Evolutionary conservation across 37 sponge, comb jelly and placozoan genomes (phyloP).

Genomic region (Dysidea cf. avara): DNA sequence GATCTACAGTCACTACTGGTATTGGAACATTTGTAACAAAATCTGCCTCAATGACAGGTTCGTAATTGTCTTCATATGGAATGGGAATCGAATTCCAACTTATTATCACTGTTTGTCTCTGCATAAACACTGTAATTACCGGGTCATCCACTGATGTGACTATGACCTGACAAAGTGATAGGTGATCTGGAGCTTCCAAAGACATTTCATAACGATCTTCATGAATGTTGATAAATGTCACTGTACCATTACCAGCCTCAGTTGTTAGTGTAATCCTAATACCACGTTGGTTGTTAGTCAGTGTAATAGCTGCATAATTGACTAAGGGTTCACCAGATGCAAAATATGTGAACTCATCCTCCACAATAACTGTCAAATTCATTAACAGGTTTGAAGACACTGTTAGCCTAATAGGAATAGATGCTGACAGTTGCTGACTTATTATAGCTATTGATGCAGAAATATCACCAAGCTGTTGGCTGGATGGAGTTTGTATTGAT

Average conservation of each 20-base stretch:
- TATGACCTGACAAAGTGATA: too few species aligned
- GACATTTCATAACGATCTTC: too few species aligned
- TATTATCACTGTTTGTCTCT: conserved; percentile 35
- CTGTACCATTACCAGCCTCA: too few species aligned
- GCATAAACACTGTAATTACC: conserved; percentile 19
- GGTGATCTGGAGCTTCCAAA: conserved; percentile 25
- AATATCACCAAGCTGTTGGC: conserved; percentile 19
- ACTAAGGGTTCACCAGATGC: conserved; percentile 33
- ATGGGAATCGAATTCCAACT: conserved; percentile 27
- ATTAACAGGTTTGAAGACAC: too few species aligned
- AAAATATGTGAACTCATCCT: too few species aligned
- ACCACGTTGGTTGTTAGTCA: too few species aligned
- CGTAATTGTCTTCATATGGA: conserved; percentile 31
- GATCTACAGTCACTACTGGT: conserved; percentile 41
- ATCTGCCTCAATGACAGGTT: conserved; percentile 26
- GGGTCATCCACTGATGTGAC: too few species aligned
- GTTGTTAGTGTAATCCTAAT: too few species aligned
- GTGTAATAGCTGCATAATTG: too few species aligned
- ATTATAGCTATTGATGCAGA: conserved; percentile 2
- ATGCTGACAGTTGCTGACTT: not conserved
- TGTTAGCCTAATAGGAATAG: conserved; percentile 5
- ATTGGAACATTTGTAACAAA: conserved; percentile 50
- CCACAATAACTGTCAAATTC: too few species aligned
- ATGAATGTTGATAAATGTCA: too few species aligned
- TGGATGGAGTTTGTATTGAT: not conserved